A percentile compares a stretch with the other conserved stretches of the same genome.
These are phyloP conservation scores for Plestiodon gilberti DNA, from an alignment of 2,113 vertebrate genomes.

Conservation along the genomic window DNA sequence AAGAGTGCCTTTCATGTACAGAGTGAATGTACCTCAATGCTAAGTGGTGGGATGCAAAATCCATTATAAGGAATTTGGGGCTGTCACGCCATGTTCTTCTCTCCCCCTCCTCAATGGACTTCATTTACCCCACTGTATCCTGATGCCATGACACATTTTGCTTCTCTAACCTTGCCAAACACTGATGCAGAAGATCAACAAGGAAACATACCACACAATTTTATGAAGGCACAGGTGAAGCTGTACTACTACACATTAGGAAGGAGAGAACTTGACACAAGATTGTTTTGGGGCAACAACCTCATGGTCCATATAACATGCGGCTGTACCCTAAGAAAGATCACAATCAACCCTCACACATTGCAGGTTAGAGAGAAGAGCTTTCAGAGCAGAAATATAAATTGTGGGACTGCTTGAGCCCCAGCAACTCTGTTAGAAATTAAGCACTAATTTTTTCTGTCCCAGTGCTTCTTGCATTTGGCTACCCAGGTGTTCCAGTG, in stretches of 20 bases:
- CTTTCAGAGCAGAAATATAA: neutral
- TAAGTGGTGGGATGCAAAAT: too few relatives aligned
- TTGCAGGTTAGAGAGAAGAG: neutral
- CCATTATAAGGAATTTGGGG: too few relatives aligned
- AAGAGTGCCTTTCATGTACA: too few relatives aligned
- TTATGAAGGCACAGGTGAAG: neutral
- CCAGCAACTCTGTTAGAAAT: neutral
- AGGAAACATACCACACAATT: neutral
- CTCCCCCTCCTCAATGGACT: too few relatives aligned
- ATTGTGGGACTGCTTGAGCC: neutral
- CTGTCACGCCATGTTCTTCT: too few relatives aligned
- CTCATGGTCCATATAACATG: neutral
- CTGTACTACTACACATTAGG: neutral
- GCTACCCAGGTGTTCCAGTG: neutral
- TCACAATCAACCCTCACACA: neutral
- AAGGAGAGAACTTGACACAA: neutral
- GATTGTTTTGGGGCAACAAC: neutral
- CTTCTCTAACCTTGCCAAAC: neutral
- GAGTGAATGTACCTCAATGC: too few relatives aligned
- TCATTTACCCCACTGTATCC: too few relatives aligned
- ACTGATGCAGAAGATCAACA: neutral
- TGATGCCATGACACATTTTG: too few relatives aligned
- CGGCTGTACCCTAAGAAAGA: neutral
- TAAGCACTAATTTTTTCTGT: neutral
- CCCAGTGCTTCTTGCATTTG: neutral